A percentile compares a stretch with the other conserved stretches of the same genome.
phyloP scores from a whole-genome alignment of 2,797 vertebrate species.

The Balearica regulorum region DNA sequence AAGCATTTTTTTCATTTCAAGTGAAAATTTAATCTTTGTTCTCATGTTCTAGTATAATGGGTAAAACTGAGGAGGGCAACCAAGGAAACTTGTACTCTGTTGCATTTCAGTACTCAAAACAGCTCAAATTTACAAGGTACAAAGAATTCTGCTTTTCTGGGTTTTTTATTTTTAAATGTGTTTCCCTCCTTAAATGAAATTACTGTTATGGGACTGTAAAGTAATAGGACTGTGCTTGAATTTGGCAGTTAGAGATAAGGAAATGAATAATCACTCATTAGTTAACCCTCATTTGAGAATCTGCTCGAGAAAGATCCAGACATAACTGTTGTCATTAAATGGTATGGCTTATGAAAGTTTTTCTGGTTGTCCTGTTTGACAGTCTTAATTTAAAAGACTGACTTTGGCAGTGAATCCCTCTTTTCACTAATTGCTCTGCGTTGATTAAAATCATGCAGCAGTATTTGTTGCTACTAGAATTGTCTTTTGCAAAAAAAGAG shows the following conservation, averaged over 20 bases:
- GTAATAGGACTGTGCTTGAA: neutral
- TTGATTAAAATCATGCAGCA: neutral
- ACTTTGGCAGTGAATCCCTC: neutral
- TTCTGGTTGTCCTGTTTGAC: neutral
- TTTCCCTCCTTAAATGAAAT: slow-evolving; percentile 15
- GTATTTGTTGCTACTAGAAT: neutral
- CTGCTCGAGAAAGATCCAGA: neutral
- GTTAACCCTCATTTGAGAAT: neutral
- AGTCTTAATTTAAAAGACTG: slow-evolving; percentile 22
- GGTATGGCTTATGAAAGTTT: neutral
- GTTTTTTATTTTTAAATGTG: neutral
- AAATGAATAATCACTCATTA: slow-evolving; percentile 23
- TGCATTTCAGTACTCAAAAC: neutral
- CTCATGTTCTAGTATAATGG: neutral
- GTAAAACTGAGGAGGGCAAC: neutral
- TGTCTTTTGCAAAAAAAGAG: neutral
- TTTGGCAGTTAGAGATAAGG: neutral
- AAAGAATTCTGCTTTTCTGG: neutral
- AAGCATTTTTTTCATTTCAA: slow-evolving; percentile 3
- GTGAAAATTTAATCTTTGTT: slow-evolving; percentile 39
- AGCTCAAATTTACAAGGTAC: neutral
- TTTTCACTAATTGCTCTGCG: neutral
- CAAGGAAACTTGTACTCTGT: neutral
- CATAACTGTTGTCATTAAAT: neutral
- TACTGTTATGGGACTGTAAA: neutral